Evolutionary conservation across 1,140 invertebrate genomes (phyloP).

Genomic region (Apocrypta bakeri): DNA sequence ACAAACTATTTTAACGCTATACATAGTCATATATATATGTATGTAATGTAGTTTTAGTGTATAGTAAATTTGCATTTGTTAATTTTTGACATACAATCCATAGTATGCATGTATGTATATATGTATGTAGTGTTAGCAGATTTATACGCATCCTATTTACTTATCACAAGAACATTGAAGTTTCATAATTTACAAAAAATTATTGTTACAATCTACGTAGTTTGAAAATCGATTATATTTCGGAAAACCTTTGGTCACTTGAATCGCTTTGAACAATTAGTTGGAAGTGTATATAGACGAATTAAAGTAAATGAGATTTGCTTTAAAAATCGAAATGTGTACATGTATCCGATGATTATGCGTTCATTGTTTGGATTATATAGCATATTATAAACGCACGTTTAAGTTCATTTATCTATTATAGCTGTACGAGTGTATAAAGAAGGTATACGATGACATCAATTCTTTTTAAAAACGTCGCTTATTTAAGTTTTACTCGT

Average conservation of each 20-base stretch:
- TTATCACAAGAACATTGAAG: background rate
- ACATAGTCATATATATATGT: too few relatives aligned
- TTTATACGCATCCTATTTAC: background rate
- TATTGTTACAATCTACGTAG: background rate
- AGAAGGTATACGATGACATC: background rate
- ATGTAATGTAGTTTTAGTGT: background rate
- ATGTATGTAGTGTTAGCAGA: background rate
- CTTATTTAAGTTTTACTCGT: background rate
- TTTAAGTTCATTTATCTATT: background rate
- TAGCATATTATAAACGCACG: too few relatives aligned
- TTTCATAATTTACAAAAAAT: conserved; percentile 5
- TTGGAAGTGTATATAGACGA: background rate
- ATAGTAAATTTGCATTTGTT: background rate
- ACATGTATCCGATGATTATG: background rate
- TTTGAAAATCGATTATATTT: background rate
- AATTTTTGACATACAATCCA: background rate
- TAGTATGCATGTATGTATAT: too few relatives aligned
- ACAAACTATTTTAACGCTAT: background rate
- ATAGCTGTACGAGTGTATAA: background rate
- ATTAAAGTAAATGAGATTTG: background rate
- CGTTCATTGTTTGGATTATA: background rate
- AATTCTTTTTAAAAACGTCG: background rate
- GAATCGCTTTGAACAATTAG: conserved; percentile 5
- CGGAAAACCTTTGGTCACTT: conserved; percentile 2
- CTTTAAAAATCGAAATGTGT: background rate